These are phyloP conservation scores for Tenualosa thibaudeaui DNA, from an alignment of 2,797 vertebrate species.

Conservation along the genomic window DNA sequence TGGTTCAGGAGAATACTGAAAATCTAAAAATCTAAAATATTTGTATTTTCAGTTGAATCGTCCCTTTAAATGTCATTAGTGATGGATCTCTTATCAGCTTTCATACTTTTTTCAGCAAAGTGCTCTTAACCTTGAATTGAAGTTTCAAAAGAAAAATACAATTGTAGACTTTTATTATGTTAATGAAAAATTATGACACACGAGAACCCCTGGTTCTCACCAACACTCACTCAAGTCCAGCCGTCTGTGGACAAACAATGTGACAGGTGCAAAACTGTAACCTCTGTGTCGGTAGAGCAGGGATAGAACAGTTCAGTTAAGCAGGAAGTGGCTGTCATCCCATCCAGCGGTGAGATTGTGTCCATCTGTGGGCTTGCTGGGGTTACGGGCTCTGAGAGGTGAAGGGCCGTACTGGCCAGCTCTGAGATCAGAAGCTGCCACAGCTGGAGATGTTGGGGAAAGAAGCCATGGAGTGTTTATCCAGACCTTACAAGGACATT, in stretches of 20 bases:
- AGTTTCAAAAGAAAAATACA: not conserved
- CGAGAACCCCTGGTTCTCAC: not conserved
- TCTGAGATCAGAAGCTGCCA: not conserved
- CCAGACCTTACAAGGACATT: constrained; percentile 25
- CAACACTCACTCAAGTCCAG: not conserved
- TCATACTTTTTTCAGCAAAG: not conserved
- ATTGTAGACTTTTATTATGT: not conserved
- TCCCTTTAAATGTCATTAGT: not conserved
- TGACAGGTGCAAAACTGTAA: not conserved
- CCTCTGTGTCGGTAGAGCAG: not conserved
- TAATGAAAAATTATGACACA: not conserved
- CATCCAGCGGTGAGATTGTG: not conserved
- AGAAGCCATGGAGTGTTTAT: not conserved
- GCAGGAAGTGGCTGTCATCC: not conserved
- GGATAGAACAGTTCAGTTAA: not conserved
- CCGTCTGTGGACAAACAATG: not conserved
- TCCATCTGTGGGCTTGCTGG: not conserved
- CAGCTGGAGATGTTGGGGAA: not conserved
- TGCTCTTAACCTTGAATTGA: not conserved
- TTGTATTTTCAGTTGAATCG: not conserved
- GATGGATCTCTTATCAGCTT: not conserved
- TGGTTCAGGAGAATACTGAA: not conserved
- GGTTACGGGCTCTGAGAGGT: not conserved
- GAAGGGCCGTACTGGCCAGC: not conserved
- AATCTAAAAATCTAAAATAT: not conserved